Percentiles rank a stretch among this genome's conserved stretches.
Conservation (phyloP, 2,888 invertebrate species). For the Hirtodrosophila alboralis region DNA sequence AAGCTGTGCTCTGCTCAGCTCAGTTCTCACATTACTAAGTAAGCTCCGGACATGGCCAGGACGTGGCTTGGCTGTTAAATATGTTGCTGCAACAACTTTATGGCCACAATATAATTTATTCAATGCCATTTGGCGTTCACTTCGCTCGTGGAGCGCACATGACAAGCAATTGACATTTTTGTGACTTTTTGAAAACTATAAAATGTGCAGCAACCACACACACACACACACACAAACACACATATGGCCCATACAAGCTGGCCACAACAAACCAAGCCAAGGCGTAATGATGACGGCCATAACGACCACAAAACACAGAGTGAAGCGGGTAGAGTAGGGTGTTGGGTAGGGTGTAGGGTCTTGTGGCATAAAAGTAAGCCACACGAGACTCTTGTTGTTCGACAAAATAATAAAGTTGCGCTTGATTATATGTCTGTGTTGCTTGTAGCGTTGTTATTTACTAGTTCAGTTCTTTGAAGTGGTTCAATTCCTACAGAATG, state of each 20-base stretch:
- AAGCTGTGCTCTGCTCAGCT: constrained; percentile 13
- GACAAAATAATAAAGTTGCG: constrained; percentile 76
- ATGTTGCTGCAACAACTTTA: constrained; percentile 71
- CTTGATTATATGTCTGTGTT: constrained; percentile 73
- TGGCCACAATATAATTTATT: constrained; percentile 77
- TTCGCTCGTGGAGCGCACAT: constrained; percentile 51
- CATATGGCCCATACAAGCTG: constrained; percentile 2
- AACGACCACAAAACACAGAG: constrained; percentile 49
- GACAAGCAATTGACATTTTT: constrained; percentile 81
- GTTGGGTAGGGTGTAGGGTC: constrained; percentile 2
- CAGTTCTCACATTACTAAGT: constrained; percentile 39
- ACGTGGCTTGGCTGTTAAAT: constrained; percentile 50
- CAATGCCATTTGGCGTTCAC: constrained; percentile 70
- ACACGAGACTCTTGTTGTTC: constrained; percentile 55
- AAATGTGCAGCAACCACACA: constrained; percentile 68
- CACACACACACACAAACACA: too few relatives aligned
- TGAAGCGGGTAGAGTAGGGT: too few relatives aligned
- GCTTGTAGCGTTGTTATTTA: constrained; percentile 21
- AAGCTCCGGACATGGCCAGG: constrained; percentile 38
- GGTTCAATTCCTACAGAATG: too few relatives aligned
- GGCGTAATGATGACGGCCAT: constrained; percentile 74
- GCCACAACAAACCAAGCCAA: constrained; percentile 25
- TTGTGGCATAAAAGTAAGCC: constrained; percentile 46
- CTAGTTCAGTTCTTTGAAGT: too few relatives aligned
- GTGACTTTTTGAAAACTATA: constrained; percentile 79